A percentile compares a stretch with the other conserved stretches of the same genome.
phyloP scores from a whole-genome alignment of 2,888 invertebrate genomes.

The Epirrhoe alternata region DNA sequence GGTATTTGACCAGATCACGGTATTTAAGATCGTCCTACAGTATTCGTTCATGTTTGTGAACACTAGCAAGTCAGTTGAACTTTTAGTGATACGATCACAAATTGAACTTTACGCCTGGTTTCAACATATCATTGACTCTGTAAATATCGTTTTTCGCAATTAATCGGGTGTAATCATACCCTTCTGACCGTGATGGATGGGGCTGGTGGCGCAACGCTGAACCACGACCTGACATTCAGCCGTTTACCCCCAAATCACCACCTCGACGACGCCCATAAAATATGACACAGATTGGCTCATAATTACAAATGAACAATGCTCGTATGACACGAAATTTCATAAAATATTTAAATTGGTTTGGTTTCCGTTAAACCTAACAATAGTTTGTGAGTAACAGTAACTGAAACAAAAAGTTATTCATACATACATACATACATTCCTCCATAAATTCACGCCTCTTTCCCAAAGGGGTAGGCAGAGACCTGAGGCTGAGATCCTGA shows the following conservation, averaged over 20 bases:
- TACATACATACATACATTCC: too few species aligned
- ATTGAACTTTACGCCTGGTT: slow-evolving; percentile 36
- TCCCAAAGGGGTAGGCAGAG: too few species aligned
- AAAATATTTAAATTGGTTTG: slow-evolving; percentile 16
- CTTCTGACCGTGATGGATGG: slow-evolving; percentile 54
- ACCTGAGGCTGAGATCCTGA: too few species aligned
- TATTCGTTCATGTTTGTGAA: background rate
- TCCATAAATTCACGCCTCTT: too few species aligned
- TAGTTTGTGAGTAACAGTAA: background rate
- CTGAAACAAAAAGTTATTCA: too few species aligned
- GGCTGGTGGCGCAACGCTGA: slow-evolving; percentile 43
- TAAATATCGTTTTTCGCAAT: slow-evolving; percentile 46
- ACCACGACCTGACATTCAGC: slow-evolving; percentile 33
- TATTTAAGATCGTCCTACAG: background rate
- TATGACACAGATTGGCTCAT: slow-evolving; percentile 51
- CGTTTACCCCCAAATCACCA: slow-evolving; percentile 43
- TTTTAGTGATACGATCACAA: slow-evolving; percentile 15
- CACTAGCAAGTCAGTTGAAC: slow-evolving; percentile 4
- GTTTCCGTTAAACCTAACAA: background rate
- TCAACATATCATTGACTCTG: slow-evolving; percentile 40
- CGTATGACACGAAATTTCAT: slow-evolving; percentile 5
- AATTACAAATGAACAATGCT: slow-evolving; percentile 44
- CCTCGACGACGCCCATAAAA: slow-evolving; percentile 44
- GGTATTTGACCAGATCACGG: too few species aligned
- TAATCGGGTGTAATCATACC: slow-evolving; percentile 59